Evolutionary conservation across 2,888 invertebrate species (phyloP).

Genomic region (Shargacucullia verbasci): DNA sequence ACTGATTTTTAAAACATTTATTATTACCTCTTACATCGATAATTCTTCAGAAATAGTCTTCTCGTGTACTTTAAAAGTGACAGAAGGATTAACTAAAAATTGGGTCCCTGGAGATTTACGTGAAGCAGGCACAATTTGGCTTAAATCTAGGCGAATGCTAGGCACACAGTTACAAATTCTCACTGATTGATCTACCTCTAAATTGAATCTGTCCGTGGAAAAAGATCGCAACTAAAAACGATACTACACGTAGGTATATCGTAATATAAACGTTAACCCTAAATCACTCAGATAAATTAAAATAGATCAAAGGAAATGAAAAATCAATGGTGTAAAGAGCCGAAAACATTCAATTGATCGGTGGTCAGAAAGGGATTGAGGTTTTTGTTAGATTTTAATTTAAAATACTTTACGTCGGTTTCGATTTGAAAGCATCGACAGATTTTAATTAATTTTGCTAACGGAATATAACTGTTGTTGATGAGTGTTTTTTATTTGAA

Average conservation of each 20-base stretch:
- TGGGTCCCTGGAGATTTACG: no score
- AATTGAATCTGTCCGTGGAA: slow-evolving; percentile 5
- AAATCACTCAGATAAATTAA: slow-evolving; percentile 67
- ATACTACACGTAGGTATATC: slow-evolving; percentile 13
- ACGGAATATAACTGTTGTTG: slow-evolving; percentile 29
- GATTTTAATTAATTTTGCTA: slow-evolving; percentile 56
- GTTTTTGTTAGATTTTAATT: slow-evolving; percentile 83
- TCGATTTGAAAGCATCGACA: slow-evolving; percentile 49
- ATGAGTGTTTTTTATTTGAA: slow-evolving; percentile 12
- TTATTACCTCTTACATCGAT: background rate
- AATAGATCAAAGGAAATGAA: slow-evolving; percentile 77
- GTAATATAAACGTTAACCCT: slow-evolving; percentile 25
- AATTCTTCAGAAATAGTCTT: background rate
- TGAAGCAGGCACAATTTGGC: background rate
- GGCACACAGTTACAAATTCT: no score
- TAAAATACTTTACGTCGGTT: slow-evolving; percentile 69
- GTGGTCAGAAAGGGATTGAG: slow-evolving; percentile 75
- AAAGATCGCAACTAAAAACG: slow-evolving; percentile 5
- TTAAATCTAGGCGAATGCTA: no score
- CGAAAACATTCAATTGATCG: slow-evolving; percentile 79
- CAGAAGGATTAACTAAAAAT: no score
- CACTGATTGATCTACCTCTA: no score
- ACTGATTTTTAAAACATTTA: background rate
- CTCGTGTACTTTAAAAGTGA: no score
- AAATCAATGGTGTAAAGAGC: slow-evolving; percentile 78